These are phyloP conservation scores for Diplodus puntazzo DNA, from an alignment of 2,797 vertebrate genomes.

Conservation along the genomic window DNA sequence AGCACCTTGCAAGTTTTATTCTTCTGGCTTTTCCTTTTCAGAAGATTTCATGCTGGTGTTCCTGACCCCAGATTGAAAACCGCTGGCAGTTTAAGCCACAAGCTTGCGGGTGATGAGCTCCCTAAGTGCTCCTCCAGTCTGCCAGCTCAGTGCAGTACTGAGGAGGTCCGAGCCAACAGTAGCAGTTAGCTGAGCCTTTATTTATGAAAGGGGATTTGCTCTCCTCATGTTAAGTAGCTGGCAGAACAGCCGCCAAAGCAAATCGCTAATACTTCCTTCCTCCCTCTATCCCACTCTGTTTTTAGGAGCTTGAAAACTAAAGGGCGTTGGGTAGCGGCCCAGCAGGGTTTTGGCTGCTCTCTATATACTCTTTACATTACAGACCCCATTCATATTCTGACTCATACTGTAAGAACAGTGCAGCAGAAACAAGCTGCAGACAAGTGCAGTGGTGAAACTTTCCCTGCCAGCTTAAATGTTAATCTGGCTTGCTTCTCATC, in stretches of 20 bases:
- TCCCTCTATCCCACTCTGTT: slow-evolving; percentile 18
- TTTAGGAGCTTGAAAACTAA: slow-evolving; percentile 43
- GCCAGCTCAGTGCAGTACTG: slow-evolving; percentile 60
- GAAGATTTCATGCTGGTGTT: slow-evolving; percentile 34
- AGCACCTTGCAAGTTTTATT: slow-evolving; percentile 9
- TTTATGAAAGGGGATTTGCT: slow-evolving; percentile 77
- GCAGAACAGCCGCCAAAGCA: slow-evolving; percentile 66
- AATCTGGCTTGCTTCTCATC: slow-evolving; percentile 14
- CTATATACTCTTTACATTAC: slow-evolving; percentile 40
- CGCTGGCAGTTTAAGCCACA: slow-evolving; percentile 41
- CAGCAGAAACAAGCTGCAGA: slow-evolving; percentile 9
- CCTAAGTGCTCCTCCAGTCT: slow-evolving; percentile 55
- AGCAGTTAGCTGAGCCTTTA: slow-evolving; percentile 76
- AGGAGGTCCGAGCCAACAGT: slow-evolving; percentile 63
- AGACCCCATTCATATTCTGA: slow-evolving; percentile 43
- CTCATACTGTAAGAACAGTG: slow-evolving; percentile 15
- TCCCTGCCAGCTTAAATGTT: neutral
- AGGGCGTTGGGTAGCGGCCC: slow-evolving; percentile 36
- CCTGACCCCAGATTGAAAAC: slow-evolving; percentile 53
- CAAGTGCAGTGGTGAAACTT: slow-evolving; percentile 18
- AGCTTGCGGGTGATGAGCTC: slow-evolving; percentile 67
- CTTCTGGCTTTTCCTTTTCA: slow-evolving; percentile 19
- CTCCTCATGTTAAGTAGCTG: slow-evolving; percentile 70
- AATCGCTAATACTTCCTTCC: slow-evolving; percentile 66
- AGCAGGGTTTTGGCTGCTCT: slow-evolving; percentile 39